Evolutionary conservation across 2,113 vertebrate species (phyloP).

Genomic region (Leiothrix lutea): DNA sequence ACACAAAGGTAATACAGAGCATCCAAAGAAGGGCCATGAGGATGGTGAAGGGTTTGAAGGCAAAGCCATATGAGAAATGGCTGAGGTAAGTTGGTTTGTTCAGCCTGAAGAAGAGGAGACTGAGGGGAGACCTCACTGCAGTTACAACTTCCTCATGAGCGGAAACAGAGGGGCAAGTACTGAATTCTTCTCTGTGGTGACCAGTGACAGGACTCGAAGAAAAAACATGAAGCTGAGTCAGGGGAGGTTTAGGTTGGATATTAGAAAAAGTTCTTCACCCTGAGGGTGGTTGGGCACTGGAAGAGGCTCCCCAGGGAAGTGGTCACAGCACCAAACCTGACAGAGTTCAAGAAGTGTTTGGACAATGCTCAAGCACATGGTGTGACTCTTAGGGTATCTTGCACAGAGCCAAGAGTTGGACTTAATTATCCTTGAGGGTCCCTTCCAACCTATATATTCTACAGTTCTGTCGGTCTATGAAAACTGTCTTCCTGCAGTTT

Average conservation of each 20-base stretch:
- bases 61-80: accelerated
- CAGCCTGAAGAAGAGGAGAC: background rate
- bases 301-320: background rate
- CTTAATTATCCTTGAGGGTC: background rate
- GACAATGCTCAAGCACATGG: background rate
- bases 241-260: background rate
- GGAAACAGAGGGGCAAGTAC: background rate
- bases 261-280: background rate
- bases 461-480: background rate
- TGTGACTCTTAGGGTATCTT: background rate
- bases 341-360: background rate
- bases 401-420: background rate
- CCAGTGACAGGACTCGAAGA: accelerated
- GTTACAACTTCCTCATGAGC: accelerated
- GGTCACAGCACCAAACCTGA: background rate
- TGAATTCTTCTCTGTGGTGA: background rate
- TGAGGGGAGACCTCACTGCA: background rate
- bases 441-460: background rate
- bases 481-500: background rate
- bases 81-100: background rate
- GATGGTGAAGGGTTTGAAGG: background rate
- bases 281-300: background rate
- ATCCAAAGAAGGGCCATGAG: background rate
- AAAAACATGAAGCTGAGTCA: background rate
- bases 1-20: accelerated